A percentile compares a stretch with the other conserved stretches of the same genome.
Evolutionary conservation across 2,888 invertebrate genomes (phyloP).

Genomic region (Drosophila yooni): DNA sequence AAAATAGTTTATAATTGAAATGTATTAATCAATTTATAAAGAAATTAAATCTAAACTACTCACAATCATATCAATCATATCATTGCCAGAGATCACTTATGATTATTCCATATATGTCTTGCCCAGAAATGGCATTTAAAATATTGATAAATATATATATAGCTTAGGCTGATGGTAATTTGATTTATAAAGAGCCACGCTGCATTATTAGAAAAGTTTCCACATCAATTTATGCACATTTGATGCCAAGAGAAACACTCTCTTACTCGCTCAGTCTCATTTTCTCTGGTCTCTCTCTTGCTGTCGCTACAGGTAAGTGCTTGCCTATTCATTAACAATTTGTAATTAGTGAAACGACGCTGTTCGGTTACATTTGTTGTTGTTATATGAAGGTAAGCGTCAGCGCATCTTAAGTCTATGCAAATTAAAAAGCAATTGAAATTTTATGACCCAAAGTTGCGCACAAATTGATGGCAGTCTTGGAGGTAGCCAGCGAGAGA

Average conservation of each 20-base stretch:
- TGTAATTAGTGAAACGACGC: conserved; percentile 65
- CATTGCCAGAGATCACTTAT: background rate
- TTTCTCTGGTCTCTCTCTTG: conserved; percentile 2
- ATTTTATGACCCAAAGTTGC: conserved; percentile 70
- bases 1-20: background rate
- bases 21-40: accelerated
- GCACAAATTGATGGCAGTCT: conserved; percentile 65
- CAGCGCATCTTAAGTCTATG: conserved; percentile 62
- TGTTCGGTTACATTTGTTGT: conserved; percentile 39
- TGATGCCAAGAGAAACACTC: conserved; percentile 43
- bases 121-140: background rate
- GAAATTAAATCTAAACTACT: background rate
- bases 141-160: background rate
- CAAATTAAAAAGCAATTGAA: conserved; percentile 79
- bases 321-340: conserved; percentile 71
- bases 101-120: background rate
- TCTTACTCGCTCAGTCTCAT: background rate
- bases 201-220: conserved; percentile 45
- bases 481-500: too few relatives aligned
- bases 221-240: conserved; percentile 42
- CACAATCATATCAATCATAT: too few relatives aligned
- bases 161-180: conserved; percentile 21
- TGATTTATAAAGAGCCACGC: conserved; percentile 13
- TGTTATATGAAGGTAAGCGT: conserved; percentile 38
- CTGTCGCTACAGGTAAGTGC: conserved; percentile 64